phyloP scores from a whole-genome alignment of 1,140 invertebrate genomes.

The Bombus pascuorum region DNA sequence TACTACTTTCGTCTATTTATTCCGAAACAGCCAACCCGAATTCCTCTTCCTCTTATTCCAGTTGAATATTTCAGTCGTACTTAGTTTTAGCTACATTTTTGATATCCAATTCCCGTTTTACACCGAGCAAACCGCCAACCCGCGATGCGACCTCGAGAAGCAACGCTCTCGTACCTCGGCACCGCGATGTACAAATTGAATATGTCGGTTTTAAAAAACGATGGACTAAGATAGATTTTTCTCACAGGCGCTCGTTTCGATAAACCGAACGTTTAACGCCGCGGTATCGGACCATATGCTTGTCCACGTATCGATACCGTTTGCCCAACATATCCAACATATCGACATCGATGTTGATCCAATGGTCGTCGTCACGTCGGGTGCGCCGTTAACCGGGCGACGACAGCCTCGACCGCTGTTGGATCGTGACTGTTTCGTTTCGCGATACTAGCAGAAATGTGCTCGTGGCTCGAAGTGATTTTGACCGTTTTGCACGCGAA shows the following conservation, averaged over 20 bases:
- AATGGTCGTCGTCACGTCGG: neutral
- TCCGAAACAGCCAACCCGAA: slow-evolving; percentile 1
- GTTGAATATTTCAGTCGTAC: slow-evolving; percentile 76
- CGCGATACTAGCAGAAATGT: neutral
- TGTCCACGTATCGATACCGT: neutral
- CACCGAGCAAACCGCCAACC: slow-evolving; percentile 32
- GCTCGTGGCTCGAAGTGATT: neutral
- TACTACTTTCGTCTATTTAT: slow-evolving; percentile 28
- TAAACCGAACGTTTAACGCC: neutral
- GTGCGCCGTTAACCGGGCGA: neutral
- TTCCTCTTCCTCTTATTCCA: neutral
- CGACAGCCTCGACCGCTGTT: neutral
- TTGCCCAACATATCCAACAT: neutral
- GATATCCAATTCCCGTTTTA: slow-evolving; percentile 75
- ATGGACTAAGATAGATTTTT: neutral
- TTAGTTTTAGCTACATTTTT: slow-evolving; percentile 76
- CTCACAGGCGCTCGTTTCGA: neutral
- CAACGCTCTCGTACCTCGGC: neutral
- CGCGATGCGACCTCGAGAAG: neutral
- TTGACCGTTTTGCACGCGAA: neutral
- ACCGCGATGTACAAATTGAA: slow-evolving; percentile 27
- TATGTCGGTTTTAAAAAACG: slow-evolving; percentile 23
- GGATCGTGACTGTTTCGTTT: neutral
- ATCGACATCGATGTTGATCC: neutral
- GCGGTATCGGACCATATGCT: neutral